phyloP scores from a whole-genome alignment of 2,113 vertebrate genomes.

The Callithrix jacchus region DNA sequence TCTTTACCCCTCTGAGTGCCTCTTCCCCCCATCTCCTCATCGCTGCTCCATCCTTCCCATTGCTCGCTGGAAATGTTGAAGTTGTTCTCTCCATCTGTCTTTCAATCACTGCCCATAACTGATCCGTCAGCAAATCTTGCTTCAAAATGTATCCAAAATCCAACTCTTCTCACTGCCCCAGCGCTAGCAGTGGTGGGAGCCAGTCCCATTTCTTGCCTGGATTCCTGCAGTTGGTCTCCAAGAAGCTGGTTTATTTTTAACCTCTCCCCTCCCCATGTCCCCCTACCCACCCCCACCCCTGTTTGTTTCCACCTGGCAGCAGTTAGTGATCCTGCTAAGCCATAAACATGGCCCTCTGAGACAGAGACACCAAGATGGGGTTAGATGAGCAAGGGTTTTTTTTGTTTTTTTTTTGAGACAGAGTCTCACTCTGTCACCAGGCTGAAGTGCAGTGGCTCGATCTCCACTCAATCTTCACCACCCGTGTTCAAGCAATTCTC shows the following conservation, averaged over 20 bases:
- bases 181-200: neutral
- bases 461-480: too few relatives aligned
- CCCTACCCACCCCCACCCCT: too few relatives aligned
- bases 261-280: neutral
- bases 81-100: neutral
- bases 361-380: neutral
- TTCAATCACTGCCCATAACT: neutral
- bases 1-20: rapidly evolving
- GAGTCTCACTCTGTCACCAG: too few relatives aligned
- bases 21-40: rapidly evolving
- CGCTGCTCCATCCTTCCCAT: rapidly evolving
- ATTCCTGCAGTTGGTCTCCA: neutral
- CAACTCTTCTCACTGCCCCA: neutral
- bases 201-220: neutral
- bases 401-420: too few relatives aligned
- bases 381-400: neutral
- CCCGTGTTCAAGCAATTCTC: too few relatives aligned
- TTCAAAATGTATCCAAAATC: rapidly evolving
- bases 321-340: neutral
- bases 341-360: neutral
- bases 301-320: neutral
- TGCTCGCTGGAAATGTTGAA: neutral
- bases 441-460: too few relatives aligned
- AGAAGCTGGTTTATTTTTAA: neutral
- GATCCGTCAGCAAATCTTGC: neutral